A percentile compares a stretch with the other conserved stretches of the same genome.
Evolutionary conservation across 2,888 invertebrate genomes (phyloP).

Genomic region (Malthinus seriepunctatus): DNA sequence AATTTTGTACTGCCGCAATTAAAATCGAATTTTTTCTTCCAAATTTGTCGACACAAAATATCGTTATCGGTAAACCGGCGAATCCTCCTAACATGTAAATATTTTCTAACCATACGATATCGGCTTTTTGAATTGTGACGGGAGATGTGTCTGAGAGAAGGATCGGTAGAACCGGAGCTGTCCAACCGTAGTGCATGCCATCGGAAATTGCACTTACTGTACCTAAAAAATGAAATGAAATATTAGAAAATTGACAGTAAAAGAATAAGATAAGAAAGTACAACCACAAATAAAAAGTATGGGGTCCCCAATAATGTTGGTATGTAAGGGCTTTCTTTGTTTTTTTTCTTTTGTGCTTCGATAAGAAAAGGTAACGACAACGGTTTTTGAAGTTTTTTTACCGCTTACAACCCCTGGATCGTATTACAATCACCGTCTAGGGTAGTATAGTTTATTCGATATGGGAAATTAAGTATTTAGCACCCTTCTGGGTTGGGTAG

Average conservation of each 20-base stretch:
- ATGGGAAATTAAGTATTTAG: no score
- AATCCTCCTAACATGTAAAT: slow-evolving; percentile 42
- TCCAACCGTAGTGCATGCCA: slow-evolving; percentile 54
- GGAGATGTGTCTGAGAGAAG: slow-evolving; percentile 42
- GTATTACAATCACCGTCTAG: no score
- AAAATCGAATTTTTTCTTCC: slow-evolving; percentile 48
- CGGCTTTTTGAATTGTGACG: slow-evolving; percentile 38
- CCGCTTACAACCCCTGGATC: no score
- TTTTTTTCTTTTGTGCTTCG: no score
- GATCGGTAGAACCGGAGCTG: slow-evolving; percentile 48
- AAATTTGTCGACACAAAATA: slow-evolving; percentile 46
- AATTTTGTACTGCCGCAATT: slow-evolving; percentile 42
- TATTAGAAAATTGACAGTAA: not conserved
- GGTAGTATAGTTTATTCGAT: no score
- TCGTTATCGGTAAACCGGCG: slow-evolving; percentile 46
- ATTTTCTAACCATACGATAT: slow-evolving; percentile 42
- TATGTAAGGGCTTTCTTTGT: no score
- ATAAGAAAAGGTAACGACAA: no score
- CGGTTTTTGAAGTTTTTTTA: no score
- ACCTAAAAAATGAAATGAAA: slow-evolving; percentile 38
- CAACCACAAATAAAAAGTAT: not conserved
- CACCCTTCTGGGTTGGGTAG: no score
- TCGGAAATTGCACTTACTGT: slow-evolving; percentile 50
- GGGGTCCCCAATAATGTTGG: no score
- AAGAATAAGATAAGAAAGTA: not conserved